These are phyloP conservation scores for Aleiodes alternator DNA, from an alignment of 2,888 invertebrate species.

Conservation along the genomic window DNA sequence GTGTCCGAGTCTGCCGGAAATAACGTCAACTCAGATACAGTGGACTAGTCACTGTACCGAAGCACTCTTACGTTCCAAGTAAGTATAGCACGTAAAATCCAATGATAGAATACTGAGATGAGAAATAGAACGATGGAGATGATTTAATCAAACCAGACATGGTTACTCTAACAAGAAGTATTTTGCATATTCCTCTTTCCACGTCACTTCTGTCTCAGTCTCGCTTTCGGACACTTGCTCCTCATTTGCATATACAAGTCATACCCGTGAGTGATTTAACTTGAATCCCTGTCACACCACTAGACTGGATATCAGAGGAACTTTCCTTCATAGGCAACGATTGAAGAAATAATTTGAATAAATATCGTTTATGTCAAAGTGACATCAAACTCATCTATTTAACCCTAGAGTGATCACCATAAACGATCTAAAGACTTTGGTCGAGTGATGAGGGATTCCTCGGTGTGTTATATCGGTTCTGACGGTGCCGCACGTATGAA, in stretches of 20 bases:
- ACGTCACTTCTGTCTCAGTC: conserved; percentile 37
- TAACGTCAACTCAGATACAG: conserved; percentile 92
- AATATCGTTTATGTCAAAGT: conserved; percentile 35
- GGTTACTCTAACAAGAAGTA: conserved; percentile 71
- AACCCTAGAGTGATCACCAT: no score
- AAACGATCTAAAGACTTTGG: no score
- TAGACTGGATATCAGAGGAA: background rate
- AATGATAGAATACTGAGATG: conserved; percentile 32
- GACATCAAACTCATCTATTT: background rate
- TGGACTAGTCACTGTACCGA: conserved; percentile 93
- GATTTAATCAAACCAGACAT: conserved; percentile 59
- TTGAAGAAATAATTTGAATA: background rate
- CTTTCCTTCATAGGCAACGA: background rate
- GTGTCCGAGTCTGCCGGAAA: conserved; percentile 91
- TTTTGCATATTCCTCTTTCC: conserved; percentile 69
- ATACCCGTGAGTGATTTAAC: conserved; percentile 71
- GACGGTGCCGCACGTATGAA: no score
- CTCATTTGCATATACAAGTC: conserved; percentile 73
- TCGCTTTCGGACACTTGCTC: conserved; percentile 60
- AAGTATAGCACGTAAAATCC: conserved; percentile 54
- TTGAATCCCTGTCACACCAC: conserved; percentile 26
- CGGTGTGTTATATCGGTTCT: no score
- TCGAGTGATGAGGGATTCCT: no score
- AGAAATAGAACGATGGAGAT: conserved; percentile 44
- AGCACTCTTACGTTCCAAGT: conserved; percentile 85